Percentiles rank a stretch among this genome's conserved stretches.
Conservation (phyloP, 2,113 vertebrate genomes). For the Ginglymostoma cirratum region DNA sequence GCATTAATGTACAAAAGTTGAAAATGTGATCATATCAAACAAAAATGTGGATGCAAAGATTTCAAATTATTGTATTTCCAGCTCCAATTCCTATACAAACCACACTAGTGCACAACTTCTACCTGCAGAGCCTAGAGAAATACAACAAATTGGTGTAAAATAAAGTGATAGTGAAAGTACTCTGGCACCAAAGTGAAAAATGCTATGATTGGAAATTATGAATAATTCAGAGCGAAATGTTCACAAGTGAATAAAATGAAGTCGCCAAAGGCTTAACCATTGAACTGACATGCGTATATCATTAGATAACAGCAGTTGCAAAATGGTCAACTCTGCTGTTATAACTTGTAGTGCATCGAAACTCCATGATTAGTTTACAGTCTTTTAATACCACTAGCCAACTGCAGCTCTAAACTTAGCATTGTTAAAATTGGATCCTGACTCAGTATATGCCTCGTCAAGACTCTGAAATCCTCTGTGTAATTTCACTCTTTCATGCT, state of each 20-base stretch:
- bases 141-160: neutral
- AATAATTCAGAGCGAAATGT: neutral
- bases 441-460: neutral
- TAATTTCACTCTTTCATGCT: neutral
- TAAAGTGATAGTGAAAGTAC: neutral
- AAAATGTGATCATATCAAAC: neutral
- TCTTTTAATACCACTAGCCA: neutral
- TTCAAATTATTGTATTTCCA: neutral
- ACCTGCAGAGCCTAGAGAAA: neutral
- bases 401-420: slow-evolving; percentile 12
- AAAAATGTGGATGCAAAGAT: neutral
- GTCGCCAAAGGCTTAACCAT: no score
- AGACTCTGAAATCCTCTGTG: neutral
- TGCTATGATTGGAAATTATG: neutral
- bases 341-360: neutral
- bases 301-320: neutral
- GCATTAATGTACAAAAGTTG: neutral
- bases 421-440: no score
- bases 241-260: no score
- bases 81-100: neutral
- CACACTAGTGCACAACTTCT: neutral
- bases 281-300: no score
- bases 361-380: neutral
- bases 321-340: neutral
- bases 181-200: neutral